Conservation (phyloP, 2,888 invertebrate species). For the Plebejus anna region DNA sequence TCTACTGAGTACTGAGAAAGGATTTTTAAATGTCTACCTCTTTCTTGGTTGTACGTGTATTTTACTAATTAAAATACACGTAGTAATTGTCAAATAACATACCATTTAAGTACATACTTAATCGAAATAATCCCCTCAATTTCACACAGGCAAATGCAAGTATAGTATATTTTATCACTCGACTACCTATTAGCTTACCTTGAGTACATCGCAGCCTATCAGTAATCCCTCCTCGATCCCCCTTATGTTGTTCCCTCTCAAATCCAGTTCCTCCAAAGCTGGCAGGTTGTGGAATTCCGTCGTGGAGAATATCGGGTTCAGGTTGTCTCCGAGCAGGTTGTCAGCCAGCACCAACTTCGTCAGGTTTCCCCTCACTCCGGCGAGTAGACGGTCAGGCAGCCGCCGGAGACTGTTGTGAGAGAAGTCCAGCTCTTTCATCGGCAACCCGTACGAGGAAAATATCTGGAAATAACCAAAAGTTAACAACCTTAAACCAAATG, state of each 20-base stretch:
- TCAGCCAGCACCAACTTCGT: conserved; percentile 86
- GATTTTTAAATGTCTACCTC: no score
- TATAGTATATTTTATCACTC: no score
- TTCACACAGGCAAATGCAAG: no score
- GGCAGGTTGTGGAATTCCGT: conserved; percentile 89
- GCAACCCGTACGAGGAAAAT: conserved; percentile 85
- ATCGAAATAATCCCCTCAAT: no score
- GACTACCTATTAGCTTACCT: conserved; percentile 64
- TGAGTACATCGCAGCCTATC: conserved; percentile 88
- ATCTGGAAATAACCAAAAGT: conserved; percentile 61
- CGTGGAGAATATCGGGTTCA: conserved; percentile 94
- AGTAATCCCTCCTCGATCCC: conserved; percentile 92
- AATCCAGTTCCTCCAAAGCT: conserved; percentile 85
- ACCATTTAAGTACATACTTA: no score
- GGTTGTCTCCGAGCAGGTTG: conserved; percentile 92
- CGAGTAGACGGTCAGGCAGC: conserved; percentile 87
- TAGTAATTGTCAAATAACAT: no score
- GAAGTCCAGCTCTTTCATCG: conserved; percentile 88
- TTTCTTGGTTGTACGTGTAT: no score
- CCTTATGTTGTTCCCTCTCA: conserved; percentile 89
- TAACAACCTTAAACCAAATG: background rate
- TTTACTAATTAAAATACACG: no score
- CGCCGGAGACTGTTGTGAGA: conserved; percentile 90
- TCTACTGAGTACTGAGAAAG: no score
- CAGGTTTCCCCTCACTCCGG: conserved; percentile 82